Evolutionary conservation across 2,797 vertebrate species (phyloP).

Genomic region (Pseudochirops cupreus): DNA sequence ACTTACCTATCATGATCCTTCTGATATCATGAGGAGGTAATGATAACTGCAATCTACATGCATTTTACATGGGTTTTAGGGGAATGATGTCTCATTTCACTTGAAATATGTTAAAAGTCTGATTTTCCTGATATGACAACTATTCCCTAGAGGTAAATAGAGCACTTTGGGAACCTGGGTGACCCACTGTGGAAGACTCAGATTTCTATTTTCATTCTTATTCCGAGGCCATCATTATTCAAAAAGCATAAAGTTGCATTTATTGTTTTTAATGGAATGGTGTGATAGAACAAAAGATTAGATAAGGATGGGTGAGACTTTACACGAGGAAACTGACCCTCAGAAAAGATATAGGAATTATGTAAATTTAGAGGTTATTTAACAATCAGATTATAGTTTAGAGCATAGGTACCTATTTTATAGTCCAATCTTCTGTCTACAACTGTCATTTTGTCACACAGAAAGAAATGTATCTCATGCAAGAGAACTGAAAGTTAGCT

Average conservation of each 20-base stretch:
- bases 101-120: not conserved
- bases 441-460: no score
- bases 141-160: not conserved
- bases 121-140: not conserved
- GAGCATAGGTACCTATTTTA: not conserved
- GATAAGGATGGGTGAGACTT: not conserved
- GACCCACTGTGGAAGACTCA: no score
- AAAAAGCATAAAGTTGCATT: not conserved
- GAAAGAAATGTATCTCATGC: no score
- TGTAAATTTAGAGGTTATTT: no score
- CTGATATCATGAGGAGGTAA: not conserved
- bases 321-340: not conserved
- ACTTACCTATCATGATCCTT: not conserved
- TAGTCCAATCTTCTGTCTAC: no score
- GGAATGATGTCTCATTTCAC: not conserved
- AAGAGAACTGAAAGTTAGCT: no score
- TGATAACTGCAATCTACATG: not conserved
- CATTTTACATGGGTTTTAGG: not conserved
- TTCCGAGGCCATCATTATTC: not conserved
- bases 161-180: not conserved
- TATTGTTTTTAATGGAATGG: not conserved
- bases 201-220: not conserved
- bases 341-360: not conserved
- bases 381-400: not conserved
- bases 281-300: not conserved